Percentiles rank a stretch among this genome's conserved stretches.
These are phyloP conservation scores for Gadus chalcogrammus DNA, from an alignment of 2,113 vertebrate species.

Conservation along the genomic window DNA sequence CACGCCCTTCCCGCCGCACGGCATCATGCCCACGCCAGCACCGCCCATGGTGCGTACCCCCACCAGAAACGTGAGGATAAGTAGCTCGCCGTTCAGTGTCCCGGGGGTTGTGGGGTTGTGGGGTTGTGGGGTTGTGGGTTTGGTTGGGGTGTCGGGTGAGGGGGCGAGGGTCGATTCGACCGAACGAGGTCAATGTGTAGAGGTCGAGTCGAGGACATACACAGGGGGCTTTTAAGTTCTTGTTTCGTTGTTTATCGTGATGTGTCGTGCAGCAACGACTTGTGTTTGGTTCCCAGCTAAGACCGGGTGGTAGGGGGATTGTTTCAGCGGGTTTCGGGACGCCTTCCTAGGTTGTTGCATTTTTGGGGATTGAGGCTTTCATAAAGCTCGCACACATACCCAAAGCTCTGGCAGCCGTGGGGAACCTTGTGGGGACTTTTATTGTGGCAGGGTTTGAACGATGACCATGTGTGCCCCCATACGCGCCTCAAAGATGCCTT, in stretches of 20 bases:
- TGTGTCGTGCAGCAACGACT: no score
- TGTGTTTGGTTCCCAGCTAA: no score
- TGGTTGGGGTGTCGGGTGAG: neutral
- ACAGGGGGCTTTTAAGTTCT: no score
- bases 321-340: neutral
- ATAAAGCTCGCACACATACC: slow-evolving; percentile 28
- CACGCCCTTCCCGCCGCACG: slow-evolving; percentile 91
- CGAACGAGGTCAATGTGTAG: neutral
- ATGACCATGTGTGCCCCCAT: slow-evolving; percentile 52
- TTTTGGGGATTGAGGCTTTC: slow-evolving; percentile 21
- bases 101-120: slow-evolving; percentile 7
- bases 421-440: slow-evolving; percentile 19
- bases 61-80: slow-evolving; percentile 98
- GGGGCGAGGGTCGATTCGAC: no score
- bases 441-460: slow-evolving; percentile 23
- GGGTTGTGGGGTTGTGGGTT: neutral
- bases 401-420: slow-evolving; percentile 4
- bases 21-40: slow-evolving; percentile 98
- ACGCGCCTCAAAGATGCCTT: slow-evolving; percentile 46
- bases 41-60: slow-evolving; percentile 99
- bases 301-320: no score
- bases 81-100: slow-evolving; percentile 77
- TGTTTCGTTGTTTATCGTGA: no score
- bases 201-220: no score
- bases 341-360: neutral